phyloP scores from a whole-genome alignment of 2,888 invertebrate genomes.

The Thera obeliscata region DNA sequence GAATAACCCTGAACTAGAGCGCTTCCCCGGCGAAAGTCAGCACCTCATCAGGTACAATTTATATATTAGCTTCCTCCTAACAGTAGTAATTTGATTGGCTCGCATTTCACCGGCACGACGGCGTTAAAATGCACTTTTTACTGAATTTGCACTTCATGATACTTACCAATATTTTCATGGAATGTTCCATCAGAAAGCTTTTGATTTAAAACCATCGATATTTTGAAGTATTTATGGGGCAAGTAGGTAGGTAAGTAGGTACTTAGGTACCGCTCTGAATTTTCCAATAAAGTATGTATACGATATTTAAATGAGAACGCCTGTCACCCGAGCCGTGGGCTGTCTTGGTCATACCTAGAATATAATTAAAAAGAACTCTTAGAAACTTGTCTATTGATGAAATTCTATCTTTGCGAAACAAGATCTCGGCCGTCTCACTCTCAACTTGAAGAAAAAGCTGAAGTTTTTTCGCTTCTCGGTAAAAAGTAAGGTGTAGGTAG shows the following conservation, averaged over 20 bases:
- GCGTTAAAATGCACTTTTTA: no score
- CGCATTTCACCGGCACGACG: no score
- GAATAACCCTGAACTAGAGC: neutral
- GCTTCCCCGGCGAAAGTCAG: neutral
- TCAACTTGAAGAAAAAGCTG: slow-evolving; percentile 58
- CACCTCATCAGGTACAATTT: neutral
- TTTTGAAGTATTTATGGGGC: neutral
- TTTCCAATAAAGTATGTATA: slow-evolving; percentile 32
- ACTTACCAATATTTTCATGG: no score
- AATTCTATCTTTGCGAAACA: slow-evolving; percentile 80
- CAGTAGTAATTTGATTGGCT: neutral
- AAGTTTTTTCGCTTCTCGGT: slow-evolving; percentile 61
- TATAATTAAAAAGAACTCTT: slow-evolving; percentile 79
- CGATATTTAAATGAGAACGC: slow-evolving; percentile 36
- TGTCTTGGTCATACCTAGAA: slow-evolving; percentile 58
- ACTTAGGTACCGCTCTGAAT: neutral
- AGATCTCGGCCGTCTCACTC: slow-evolving; percentile 65
- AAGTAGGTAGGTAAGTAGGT: neutral
- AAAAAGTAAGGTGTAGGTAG: slow-evolving; percentile 66
- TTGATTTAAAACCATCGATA: neutral
- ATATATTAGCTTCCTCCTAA: neutral
- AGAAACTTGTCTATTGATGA: slow-evolving; percentile 72
- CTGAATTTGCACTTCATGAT: no score
- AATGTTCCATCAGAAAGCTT: neutral
- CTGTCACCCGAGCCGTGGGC: slow-evolving; percentile 61